phyloP scores from a whole-genome alignment of 2,113 vertebrate genomes.

The Elaphurus davidianus region DNA sequence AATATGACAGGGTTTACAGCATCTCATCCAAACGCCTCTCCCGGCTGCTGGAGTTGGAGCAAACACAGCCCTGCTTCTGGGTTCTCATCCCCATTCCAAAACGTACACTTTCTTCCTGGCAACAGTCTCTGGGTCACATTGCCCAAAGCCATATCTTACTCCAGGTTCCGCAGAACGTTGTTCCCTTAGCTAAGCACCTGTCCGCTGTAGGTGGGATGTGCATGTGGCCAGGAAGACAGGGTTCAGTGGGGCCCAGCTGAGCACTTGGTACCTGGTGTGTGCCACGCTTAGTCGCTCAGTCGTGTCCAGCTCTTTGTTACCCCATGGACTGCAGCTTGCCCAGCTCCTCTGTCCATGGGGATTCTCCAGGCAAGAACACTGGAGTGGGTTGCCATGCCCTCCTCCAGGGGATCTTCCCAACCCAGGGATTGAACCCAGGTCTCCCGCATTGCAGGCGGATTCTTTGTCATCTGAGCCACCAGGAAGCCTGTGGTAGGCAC shows the following conservation, averaged over 20 bases:
- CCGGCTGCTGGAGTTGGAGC: background rate
- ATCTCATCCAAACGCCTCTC: background rate
- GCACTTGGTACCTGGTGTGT: background rate
- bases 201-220: background rate
- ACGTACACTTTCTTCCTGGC: background rate
- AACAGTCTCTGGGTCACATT: background rate
- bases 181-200: background rate
- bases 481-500: background rate
- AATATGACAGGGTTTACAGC: background rate
- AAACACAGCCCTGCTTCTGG: background rate
- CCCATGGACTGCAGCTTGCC: background rate
- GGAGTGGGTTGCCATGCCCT: background rate
- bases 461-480: background rate
- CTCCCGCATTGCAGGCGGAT: fast-evolving
- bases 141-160: background rate
- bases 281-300: background rate
- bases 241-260: background rate
- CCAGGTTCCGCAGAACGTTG: background rate
- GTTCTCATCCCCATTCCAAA: background rate
- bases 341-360: background rate
- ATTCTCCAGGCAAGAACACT: background rate
- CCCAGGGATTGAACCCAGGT: background rate
- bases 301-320: background rate
- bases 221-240: background rate
- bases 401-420: background rate